Evolutionary conservation across 2,888 invertebrate genomes (phyloP).

Genomic region (Aphrophora alni): DNA sequence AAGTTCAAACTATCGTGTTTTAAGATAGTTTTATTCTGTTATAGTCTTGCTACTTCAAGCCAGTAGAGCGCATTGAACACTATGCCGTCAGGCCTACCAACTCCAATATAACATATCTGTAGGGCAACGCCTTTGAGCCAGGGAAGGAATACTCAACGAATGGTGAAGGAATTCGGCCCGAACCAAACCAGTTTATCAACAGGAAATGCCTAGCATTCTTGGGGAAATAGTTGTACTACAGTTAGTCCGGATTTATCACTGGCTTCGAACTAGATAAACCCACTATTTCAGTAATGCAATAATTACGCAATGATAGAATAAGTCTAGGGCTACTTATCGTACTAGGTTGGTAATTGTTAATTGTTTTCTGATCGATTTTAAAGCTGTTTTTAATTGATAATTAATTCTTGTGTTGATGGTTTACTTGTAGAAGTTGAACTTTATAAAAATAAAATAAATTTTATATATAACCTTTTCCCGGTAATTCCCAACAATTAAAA

Average conservation of each 20-base stretch:
- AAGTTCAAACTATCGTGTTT: no score
- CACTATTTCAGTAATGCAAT: neutral
- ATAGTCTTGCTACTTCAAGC: neutral
- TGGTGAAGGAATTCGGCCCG: neutral
- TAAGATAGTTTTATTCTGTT: neutral
- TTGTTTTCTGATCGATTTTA: neutral
- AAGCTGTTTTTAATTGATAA: neutral
- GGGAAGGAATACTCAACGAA: neutral
- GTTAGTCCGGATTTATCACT: neutral
- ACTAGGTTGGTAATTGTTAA: neutral
- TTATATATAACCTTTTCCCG: no score
- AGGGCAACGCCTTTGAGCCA: neutral
- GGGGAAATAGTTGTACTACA: constrained; percentile 28
- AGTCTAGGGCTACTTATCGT: neutral
- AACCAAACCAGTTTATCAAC: constrained; percentile 10
- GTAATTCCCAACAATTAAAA: no score
- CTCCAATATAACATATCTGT: neutral
- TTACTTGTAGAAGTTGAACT: no score
- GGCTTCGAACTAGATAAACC: neutral
- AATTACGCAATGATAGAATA: neutral
- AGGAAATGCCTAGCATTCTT: constrained; percentile 30
- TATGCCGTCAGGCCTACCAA: neutral
- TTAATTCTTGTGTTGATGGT: neutral
- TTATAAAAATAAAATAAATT: no score
- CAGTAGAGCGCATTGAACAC: neutral